phyloP scores from a whole-genome alignment of 2,888 invertebrate genomes.

The Microchrysa polita region DNA sequence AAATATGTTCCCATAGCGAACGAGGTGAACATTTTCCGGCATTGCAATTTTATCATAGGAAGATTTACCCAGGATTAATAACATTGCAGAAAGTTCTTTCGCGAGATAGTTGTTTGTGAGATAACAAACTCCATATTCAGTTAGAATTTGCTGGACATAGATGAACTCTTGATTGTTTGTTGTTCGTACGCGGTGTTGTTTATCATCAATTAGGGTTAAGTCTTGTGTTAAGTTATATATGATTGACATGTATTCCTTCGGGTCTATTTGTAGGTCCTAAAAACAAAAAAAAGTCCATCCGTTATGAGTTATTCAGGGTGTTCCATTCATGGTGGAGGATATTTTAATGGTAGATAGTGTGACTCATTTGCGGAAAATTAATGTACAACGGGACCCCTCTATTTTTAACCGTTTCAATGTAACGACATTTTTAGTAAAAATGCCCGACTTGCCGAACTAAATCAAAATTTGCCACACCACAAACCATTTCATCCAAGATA shows the following conservation, averaged over 20 bases:
- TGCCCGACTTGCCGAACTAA: too few species aligned
- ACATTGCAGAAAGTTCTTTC: slow-evolving; percentile 56
- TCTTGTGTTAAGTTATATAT: slow-evolving; percentile 61
- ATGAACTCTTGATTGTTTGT: slow-evolving; percentile 53
- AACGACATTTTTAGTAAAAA: too few species aligned
- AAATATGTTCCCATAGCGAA: slow-evolving; percentile 55
- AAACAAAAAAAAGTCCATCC: too few species aligned
- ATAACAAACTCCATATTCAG: slow-evolving; percentile 63
- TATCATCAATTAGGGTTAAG: slow-evolving; percentile 45
- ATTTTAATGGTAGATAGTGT: too few species aligned
- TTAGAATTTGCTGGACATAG: slow-evolving; percentile 58
- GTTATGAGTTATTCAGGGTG: too few species aligned
- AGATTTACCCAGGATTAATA: slow-evolving; percentile 57
- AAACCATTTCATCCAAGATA: too few species aligned
- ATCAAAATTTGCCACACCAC: too few species aligned
- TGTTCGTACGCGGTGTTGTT: slow-evolving; percentile 54
- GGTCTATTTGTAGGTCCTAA: slow-evolving; percentile 54
- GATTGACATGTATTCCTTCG: slow-evolving; percentile 60
- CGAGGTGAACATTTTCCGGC: slow-evolving; percentile 38
- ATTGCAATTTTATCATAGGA: slow-evolving; percentile 29
- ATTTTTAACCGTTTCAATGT: too few species aligned
- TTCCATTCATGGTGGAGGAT: too few species aligned
- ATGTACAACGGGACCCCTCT: too few species aligned
- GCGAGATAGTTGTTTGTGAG: slow-evolving; percentile 56
- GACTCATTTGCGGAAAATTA: too few species aligned